A percentile compares a stretch with the other conserved stretches of the same genome.
Evolutionary conservation across 1,140 invertebrate genomes (phyloP).

Genomic region (Anoplophora glabripennis): DNA sequence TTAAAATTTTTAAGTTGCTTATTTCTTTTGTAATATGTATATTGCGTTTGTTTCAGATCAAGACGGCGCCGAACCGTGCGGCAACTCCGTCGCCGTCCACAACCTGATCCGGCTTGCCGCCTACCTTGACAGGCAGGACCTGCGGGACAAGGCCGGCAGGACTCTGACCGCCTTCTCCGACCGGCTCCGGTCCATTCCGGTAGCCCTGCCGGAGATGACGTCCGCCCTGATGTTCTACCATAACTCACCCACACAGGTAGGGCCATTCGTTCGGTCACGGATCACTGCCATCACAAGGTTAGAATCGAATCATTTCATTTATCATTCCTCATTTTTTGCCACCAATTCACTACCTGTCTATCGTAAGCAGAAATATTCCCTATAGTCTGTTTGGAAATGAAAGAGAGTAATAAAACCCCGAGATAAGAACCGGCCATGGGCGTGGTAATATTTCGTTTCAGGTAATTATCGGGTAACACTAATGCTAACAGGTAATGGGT

Average conservation of each 20-base stretch:
- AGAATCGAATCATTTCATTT: too few species aligned
- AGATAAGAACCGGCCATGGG: too few species aligned
- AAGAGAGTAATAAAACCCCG: too few species aligned
- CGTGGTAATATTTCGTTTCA: too few species aligned
- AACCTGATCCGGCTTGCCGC: constrained; percentile 76
- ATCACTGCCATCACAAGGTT: too few species aligned
- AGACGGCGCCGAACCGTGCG: constrained; percentile 89
- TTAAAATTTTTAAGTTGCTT: too few species aligned
- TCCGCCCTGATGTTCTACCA: constrained; percentile 68
- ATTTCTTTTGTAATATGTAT: too few species aligned
- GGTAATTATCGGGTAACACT: too few species aligned
- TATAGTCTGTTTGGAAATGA: too few species aligned
- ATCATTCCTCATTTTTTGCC: background rate
- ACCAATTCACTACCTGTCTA: background rate
- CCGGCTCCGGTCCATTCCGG: constrained; percentile 55
- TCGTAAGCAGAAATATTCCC: too few species aligned
- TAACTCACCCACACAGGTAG: constrained; percentile 66
- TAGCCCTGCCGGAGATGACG: constrained; percentile 76
- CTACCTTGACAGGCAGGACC: constrained; percentile 61
- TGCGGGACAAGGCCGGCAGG: constrained; percentile 52
- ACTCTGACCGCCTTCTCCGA: constrained; percentile 58
- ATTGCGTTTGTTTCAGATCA: constrained; percentile 65
- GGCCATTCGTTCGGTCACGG: background rate
- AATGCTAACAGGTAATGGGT: too few species aligned
- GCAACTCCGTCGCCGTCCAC: constrained; percentile 83